Conservation (phyloP, 2,113 vertebrate genomes). For the Romanogobio albipinnatus region DNA sequence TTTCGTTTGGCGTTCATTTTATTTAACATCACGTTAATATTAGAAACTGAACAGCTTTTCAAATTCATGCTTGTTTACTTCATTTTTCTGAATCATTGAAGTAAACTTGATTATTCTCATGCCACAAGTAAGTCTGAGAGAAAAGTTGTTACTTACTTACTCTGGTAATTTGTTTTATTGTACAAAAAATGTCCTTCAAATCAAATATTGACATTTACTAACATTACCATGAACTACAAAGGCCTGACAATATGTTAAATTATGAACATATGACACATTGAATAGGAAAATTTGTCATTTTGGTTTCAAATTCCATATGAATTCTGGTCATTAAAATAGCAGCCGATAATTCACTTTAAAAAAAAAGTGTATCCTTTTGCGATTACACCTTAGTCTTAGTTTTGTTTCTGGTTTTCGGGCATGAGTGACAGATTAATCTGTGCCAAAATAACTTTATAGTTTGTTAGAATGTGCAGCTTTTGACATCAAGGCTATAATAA, state of each 20-base stretch:
- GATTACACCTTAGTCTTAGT: no score
- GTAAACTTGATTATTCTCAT: neutral
- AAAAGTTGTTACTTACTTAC: neutral
- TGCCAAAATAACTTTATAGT: neutral
- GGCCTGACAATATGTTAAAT: neutral
- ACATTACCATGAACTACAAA: neutral
- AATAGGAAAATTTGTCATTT: neutral
- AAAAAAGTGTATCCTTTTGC: neutral
- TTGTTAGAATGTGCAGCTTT: neutral
- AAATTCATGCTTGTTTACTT: neutral
- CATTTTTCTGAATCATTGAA: neutral
- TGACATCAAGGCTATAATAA: neutral
- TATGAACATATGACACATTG: neutral
- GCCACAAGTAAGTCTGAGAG: neutral
- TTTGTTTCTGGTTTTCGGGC: no score
- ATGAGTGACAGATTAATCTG: neutral
- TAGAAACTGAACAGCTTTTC: neutral
- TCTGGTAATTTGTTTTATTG: neutral
- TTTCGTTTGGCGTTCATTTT: neutral
- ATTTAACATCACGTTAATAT: neutral
- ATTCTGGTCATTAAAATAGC: neutral
- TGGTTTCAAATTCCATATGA: neutral
- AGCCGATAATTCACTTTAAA: neutral
- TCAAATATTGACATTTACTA: neutral
- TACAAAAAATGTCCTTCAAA: neutral